Conservation (phyloP, 2,797 vertebrate genomes). For the Acrocephalus scirpaceus region DNA sequence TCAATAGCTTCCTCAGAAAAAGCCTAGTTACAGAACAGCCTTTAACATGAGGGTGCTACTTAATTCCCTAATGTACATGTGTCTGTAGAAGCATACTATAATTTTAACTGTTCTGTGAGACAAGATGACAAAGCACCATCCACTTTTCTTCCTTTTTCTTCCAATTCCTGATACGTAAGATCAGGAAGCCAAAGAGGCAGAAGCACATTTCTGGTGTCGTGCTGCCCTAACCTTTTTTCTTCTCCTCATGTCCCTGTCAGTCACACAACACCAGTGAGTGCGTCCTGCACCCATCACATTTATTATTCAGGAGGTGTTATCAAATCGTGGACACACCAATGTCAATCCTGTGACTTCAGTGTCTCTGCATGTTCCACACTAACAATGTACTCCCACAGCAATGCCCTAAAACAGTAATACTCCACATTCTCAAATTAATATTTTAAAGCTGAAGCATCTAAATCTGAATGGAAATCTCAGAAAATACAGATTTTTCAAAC, state of each 20-base stretch:
- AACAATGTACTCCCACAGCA: not conserved
- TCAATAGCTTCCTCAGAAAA: not conserved
- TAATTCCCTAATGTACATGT: not conserved
- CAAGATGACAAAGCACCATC: not conserved
- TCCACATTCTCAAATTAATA: not conserved
- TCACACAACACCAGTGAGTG: not conserved
- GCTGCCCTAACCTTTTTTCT: not conserved
- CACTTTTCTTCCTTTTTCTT: not conserved
- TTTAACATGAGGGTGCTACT: not conserved
- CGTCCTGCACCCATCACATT: not conserved
- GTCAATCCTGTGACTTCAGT: not conserved
- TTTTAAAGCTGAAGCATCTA: not conserved
- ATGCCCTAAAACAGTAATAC: not conserved
- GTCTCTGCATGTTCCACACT: not conserved
- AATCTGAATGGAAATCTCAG: not conserved
- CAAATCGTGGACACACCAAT: not conserved
- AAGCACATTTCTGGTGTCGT: not conserved
- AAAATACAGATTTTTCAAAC: not conserved
- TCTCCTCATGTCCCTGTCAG: fast-evolving
- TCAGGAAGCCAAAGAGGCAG: not conserved
- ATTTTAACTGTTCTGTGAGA: not conserved
- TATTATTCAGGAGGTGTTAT: not conserved
- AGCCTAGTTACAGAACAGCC: not conserved
- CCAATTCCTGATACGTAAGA: not conserved
- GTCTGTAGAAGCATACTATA: not conserved